A percentile compares a stretch with the other conserved stretches of the same genome.
phyloP scores from a whole-genome alignment of 2,113 vertebrate genomes.

The Platichthys stellatus region DNA sequence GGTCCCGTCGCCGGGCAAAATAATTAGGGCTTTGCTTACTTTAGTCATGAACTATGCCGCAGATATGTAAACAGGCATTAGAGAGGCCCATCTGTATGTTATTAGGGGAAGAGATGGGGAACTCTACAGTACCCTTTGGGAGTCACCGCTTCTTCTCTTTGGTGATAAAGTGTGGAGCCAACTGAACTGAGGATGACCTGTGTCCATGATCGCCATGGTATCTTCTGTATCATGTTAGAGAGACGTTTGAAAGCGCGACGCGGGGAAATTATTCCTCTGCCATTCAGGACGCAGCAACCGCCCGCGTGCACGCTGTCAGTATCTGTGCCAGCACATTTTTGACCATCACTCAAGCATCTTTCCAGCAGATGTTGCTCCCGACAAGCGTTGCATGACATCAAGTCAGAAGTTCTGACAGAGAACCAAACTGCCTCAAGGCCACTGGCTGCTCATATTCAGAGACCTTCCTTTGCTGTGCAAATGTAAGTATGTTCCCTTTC shows the following conservation, averaged over 20 bases:
- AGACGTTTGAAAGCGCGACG: not conserved
- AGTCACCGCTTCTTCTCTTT: slow-evolving; percentile 61
- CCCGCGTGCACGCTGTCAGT: slow-evolving; percentile 64
- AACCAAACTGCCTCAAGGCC: slow-evolving; percentile 76
- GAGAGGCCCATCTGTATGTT: slow-evolving; percentile 80
- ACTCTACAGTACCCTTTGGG: slow-evolving; percentile 55
- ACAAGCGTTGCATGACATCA: slow-evolving; percentile 76
- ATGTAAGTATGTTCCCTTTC: slow-evolving; percentile 49
- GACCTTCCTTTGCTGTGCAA: slow-evolving; percentile 64
- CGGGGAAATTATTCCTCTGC: slow-evolving; percentile 42
- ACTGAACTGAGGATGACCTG: slow-evolving; percentile 74
- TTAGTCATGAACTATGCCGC: slow-evolving; percentile 82
- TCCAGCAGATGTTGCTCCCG: slow-evolving; percentile 80
- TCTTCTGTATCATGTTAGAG: slow-evolving; percentile 28
- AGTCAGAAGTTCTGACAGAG: slow-evolving; percentile 70
- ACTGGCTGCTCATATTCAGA: slow-evolving; percentile 58
- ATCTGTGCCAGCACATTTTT: slow-evolving; percentile 77
- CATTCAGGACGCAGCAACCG: slow-evolving; percentile 33
- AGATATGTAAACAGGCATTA: slow-evolving; percentile 84
- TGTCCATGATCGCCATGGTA: slow-evolving; percentile 45
- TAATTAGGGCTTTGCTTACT: slow-evolving; percentile 84
- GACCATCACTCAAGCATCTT: slow-evolving; percentile 81
- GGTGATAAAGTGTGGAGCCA: slow-evolving; percentile 55
- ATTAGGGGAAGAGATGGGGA: slow-evolving; percentile 79
- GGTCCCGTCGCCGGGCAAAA: slow-evolving; percentile 82